These are phyloP conservation scores for Ginglymostoma cirratum DNA, from an alignment of 2,113 vertebrate species.

Conservation along the genomic window DNA sequence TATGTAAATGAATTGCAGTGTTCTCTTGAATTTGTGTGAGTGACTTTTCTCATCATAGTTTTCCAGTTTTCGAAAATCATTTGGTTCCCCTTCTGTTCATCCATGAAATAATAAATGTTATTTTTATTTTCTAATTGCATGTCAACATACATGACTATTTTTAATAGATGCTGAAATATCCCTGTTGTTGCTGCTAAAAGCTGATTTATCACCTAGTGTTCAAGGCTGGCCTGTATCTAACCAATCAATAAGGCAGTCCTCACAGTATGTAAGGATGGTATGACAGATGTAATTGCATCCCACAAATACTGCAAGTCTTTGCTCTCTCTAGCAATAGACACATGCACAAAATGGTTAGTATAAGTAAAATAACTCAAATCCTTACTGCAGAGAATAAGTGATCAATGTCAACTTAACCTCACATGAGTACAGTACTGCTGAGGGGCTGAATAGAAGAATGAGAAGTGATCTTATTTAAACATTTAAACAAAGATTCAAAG, in stretches of 20 bases:
- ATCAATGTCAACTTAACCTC: neutral
- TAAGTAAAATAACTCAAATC: neutral
- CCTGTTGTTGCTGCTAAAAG: neutral
- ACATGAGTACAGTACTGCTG: neutral
- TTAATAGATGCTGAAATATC: neutral
- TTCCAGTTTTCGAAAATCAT: conserved; percentile 25
- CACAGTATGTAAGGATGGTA: neutral
- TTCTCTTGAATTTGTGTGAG: neutral
- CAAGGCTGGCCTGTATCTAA: neutral
- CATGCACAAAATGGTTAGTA: neutral
- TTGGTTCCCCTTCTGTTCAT: neutral
- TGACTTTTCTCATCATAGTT: neutral
- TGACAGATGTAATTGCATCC: no score
- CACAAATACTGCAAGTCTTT: neutral
- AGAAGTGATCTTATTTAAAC: no score
- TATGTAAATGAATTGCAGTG: neutral
- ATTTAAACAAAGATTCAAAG: no score
- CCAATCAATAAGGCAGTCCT: neutral
- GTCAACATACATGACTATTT: neutral
- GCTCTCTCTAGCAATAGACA: neutral
- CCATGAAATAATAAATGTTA: neutral
- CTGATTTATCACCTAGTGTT: conserved; percentile 5
- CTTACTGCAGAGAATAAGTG: neutral
- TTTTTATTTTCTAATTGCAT: conserved; percentile 19
- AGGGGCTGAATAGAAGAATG: neutral